Percentiles rank a stretch among this genome's conserved stretches.
Conservation (phyloP, 2,888 invertebrate genomes). For the Drosophila prostipennis region DNA sequence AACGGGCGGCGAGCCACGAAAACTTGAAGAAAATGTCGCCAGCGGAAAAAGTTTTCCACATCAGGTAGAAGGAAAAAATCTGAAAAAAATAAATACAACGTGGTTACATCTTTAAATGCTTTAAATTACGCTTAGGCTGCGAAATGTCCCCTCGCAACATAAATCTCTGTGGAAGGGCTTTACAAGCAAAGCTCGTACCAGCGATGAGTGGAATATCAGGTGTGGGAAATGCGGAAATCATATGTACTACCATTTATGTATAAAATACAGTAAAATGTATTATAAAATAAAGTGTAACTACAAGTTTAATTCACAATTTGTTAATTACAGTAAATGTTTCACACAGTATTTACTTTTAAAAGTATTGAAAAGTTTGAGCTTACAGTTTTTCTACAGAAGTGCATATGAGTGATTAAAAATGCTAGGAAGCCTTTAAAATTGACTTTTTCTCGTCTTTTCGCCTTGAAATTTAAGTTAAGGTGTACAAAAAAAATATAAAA, state of each 20-base stretch:
- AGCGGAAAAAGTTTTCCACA: conserved; percentile 51
- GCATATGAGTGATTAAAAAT: no score
- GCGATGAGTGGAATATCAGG: conserved; percentile 18
- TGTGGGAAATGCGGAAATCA: neutral
- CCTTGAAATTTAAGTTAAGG: no score
- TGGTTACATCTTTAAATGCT: conserved; percentile 14
- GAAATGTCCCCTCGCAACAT: neutral
- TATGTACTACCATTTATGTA: neutral
- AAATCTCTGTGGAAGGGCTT: conserved; percentile 10
- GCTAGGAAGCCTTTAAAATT: no score
- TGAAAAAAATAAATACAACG: conserved; percentile 20
- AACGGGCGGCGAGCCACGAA: conserved; percentile 20
- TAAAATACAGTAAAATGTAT: no score
- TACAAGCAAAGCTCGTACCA: conserved; percentile 4
- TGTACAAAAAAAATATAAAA: no score
- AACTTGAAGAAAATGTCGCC: conserved; percentile 60
- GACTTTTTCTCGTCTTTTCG: no score
- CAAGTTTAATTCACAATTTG: no score
- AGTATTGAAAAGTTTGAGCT: no score
- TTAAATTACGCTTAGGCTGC: conserved; percentile 13
- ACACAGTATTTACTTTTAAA: no score
- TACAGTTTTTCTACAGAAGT: no score
- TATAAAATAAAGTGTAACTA: no score
- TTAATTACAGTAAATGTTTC: no score
- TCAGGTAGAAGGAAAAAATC: conserved; percentile 20